These are phyloP conservation scores for Leucophenga varia DNA, from an alignment of 1,140 invertebrate species.

Conservation along the genomic window DNA sequence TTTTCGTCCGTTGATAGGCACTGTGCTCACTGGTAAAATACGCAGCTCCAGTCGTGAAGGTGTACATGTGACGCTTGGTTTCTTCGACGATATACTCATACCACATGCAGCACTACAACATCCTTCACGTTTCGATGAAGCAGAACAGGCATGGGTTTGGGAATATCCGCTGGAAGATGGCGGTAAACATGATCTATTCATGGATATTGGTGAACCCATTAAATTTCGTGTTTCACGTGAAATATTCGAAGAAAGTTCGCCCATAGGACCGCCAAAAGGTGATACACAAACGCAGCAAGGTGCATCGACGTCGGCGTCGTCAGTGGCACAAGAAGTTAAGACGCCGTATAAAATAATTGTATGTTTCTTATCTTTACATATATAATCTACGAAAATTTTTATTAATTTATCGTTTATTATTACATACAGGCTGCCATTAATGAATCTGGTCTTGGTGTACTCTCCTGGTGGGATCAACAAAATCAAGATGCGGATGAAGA, in stretches of 20 bases:
- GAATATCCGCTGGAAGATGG: slow-evolving; percentile 85
- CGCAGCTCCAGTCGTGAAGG: slow-evolving; percentile 87
- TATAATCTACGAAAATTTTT: too few species aligned
- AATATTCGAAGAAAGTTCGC: slow-evolving; percentile 85
- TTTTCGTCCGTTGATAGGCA: slow-evolving; percentile 90
- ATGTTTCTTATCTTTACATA: slow-evolving; percentile 41
- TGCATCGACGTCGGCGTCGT: slow-evolving; percentile 52
- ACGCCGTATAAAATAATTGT: slow-evolving; percentile 76
- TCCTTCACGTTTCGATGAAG: slow-evolving; percentile 90
- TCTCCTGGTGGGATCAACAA: slow-evolving; percentile 80
- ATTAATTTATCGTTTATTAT: not conserved
- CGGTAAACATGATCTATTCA: slow-evolving; percentile 82
- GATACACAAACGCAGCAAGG: slow-evolving; percentile 55
- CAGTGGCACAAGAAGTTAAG: slow-evolving; percentile 62
- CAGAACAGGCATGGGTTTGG: slow-evolving; percentile 94
- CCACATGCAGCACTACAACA: slow-evolving; percentile 84
- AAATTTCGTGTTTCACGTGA: slow-evolving; percentile 88
- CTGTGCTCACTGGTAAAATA: slow-evolving; percentile 90
- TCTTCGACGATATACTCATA: slow-evolving; percentile 95
- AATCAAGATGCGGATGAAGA: slow-evolving; percentile 42
- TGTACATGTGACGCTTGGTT: slow-evolving; percentile 80
- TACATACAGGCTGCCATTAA: slow-evolving; percentile 82
- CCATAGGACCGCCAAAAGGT: slow-evolving; percentile 63
- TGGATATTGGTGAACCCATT: slow-evolving; percentile 85
- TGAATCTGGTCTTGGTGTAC: slow-evolving; percentile 84